Conservation (phyloP, 2,888 invertebrate species). For the Thymelicus lineola region DNA sequence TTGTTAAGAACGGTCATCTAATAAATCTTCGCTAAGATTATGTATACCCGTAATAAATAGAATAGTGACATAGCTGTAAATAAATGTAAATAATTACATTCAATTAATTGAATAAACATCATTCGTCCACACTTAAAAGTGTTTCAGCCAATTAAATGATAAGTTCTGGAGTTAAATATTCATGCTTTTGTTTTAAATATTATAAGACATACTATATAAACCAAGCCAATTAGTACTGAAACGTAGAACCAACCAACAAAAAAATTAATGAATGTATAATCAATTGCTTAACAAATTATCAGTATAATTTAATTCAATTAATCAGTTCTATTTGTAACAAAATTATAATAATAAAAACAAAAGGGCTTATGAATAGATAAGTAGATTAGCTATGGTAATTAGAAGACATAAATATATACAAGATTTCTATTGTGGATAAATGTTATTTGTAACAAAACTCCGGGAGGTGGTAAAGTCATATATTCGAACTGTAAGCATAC, state of each 20-base stretch:
- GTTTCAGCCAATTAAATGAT: conserved; percentile 54
- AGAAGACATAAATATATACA: conserved; percentile 19
- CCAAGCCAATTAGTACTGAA: background rate
- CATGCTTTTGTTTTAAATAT: background rate
- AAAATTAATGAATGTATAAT: conserved; percentile 10
- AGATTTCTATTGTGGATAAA: conserved; percentile 41
- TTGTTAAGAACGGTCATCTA: conserved; percentile 40
- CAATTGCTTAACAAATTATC: conserved; percentile 21
- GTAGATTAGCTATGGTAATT: conserved; percentile 40
- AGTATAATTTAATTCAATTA: conserved; percentile 41
- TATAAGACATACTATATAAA: background rate
- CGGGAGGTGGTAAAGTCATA: conserved; percentile 46
- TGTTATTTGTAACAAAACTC: conserved; percentile 69
- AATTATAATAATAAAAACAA: conserved; percentile 45
- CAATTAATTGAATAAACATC: conserved; percentile 54
- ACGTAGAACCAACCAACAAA: conserved; percentile 1
- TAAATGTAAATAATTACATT: conserved; percentile 45
- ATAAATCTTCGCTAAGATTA: conserved; percentile 46
- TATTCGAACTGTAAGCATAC: conserved; percentile 10
- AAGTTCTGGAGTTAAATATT: conserved; percentile 17
- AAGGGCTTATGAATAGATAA: conserved; percentile 55
- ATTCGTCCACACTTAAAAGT: conserved; percentile 69
- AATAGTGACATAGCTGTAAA: conserved; percentile 39
- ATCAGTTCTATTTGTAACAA: conserved; percentile 48
- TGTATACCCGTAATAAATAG: conserved; percentile 23